phyloP scores from a whole-genome alignment of 2,888 invertebrate species.

The Leptinotarsa rubiginosa region DNA sequence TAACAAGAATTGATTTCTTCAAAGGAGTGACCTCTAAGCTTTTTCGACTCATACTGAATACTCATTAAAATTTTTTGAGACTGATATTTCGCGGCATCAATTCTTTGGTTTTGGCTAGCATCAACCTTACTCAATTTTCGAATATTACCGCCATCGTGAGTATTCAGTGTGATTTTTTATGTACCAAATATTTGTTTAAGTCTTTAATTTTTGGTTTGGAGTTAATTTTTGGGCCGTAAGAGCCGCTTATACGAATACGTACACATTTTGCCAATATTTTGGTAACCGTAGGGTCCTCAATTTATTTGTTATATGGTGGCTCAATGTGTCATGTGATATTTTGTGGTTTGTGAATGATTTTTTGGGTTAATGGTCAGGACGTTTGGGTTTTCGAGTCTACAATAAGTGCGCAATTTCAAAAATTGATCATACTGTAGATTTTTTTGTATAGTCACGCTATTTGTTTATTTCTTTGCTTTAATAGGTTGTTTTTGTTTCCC shows the following conservation, averaged over 20 bases:
- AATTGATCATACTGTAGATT: slow-evolving; percentile 55
- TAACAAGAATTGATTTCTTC: neutral
- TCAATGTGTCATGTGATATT: slow-evolving; percentile 68
- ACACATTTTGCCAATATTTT: slow-evolving; percentile 62
- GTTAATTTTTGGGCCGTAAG: slow-evolving; percentile 39
- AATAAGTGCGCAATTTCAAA: slow-evolving; percentile 42
- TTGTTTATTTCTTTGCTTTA: slow-evolving; percentile 55
- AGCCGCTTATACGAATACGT: slow-evolving; percentile 59
- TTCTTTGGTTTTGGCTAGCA: slow-evolving; percentile 39
- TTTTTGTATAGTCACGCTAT: slow-evolving; percentile 55
- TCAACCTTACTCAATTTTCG: slow-evolving; percentile 37
- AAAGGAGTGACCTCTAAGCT: slow-evolving; percentile 40
- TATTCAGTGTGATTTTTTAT: slow-evolving; percentile 51
- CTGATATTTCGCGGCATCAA: slow-evolving; percentile 44
- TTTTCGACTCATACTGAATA: slow-evolving; percentile 49
- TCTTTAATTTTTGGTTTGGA: slow-evolving; percentile 47
- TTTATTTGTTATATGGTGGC: slow-evolving; percentile 61
- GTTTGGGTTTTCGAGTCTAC: slow-evolving; percentile 53
- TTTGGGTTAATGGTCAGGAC: slow-evolving; percentile 45
- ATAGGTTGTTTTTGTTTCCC: slow-evolving; percentile 51
- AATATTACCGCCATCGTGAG: slow-evolving; percentile 40
- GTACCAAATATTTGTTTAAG: slow-evolving; percentile 57
- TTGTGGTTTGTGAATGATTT: slow-evolving; percentile 65
- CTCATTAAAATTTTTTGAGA: slow-evolving; percentile 53
- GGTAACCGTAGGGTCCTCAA: slow-evolving; percentile 37